These are phyloP conservation scores for Adelges cooleyi DNA, from an alignment of 1,140 invertebrate genomes.

Conservation along the genomic window DNA sequence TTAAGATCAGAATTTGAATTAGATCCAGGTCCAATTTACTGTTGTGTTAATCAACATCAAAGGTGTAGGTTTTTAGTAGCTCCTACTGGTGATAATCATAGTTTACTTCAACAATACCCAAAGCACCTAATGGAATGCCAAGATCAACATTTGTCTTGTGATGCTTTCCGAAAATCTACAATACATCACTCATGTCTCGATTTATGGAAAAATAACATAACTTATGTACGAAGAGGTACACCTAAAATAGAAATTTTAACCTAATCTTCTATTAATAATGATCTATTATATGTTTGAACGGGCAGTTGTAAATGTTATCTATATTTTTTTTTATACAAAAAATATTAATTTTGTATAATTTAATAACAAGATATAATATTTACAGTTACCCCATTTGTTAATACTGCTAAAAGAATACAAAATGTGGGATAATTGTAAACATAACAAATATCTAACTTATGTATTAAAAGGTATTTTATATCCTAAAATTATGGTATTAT, in stretches of 20 bases:
- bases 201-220: neutral
- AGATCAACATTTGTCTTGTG: neutral
- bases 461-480: too few species aligned
- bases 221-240: neutral
- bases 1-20: neutral
- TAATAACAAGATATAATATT: too few species aligned
- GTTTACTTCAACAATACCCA: neutral
- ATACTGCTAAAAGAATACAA: too few species aligned
- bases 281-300: too few species aligned
- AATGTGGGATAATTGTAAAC: too few species aligned
- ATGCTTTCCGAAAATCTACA: neutral
- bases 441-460: too few species aligned
- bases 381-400: too few species aligned
- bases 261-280: neutral
- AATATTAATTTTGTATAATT: too few species aligned
- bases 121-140: neutral
- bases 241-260: neutral
- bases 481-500: too few species aligned
- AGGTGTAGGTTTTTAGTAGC: slow-evolving; percentile 13
- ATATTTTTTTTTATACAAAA: too few species aligned
- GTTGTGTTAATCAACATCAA: slow-evolving; percentile 1
- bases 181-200: neutral
- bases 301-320: too few species aligned
- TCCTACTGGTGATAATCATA: slow-evolving; percentile 39
- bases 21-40: slow-evolving; percentile 1